A percentile compares a stretch with the other conserved stretches of the same genome.
These are phyloP conservation scores for Amphimedon queenslandica DNA, from an alignment of 37 sponge, comb jelly and placozoan species.

Conservation along the genomic window DNA sequence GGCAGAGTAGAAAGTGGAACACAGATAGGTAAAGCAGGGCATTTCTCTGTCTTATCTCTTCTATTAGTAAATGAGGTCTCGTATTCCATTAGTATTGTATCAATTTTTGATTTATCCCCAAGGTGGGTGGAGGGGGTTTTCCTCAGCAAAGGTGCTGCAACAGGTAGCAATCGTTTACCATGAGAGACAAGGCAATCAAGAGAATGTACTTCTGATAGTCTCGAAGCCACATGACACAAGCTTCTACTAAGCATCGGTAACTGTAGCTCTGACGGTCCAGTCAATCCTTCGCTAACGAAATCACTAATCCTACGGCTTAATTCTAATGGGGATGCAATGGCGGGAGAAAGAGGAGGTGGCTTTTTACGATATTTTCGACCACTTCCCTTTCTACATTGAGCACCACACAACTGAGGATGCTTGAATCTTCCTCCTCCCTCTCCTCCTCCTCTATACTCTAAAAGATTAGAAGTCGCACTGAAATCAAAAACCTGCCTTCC, in stretches of 20 bases:
- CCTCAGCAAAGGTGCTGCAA: slow-evolving; percentile 23
- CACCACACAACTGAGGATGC: slow-evolving; percentile 19
- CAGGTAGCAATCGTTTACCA: slow-evolving; percentile 28
- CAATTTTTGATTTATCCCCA: slow-evolving; percentile 22
- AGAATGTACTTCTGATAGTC: slow-evolving; percentile 34
- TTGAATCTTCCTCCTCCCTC: slow-evolving; percentile 28
- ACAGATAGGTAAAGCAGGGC: no score
- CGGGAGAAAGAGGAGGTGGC: neutral
- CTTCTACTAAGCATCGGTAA: slow-evolving; percentile 42
- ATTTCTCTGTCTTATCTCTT: neutral
- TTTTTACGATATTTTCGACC: slow-evolving; percentile 23
- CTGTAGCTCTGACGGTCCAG: slow-evolving; percentile 6
- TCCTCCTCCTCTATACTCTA: no score
- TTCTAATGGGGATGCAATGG: slow-evolving; percentile 27
- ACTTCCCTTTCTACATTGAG: neutral
- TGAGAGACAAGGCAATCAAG: slow-evolving; percentile 19
- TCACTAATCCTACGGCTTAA: slow-evolving; percentile 31
- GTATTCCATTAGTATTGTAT: slow-evolving; percentile 36
- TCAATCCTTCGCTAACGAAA: slow-evolving; percentile 19
- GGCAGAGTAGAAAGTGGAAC: no score
- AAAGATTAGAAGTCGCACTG: no score
- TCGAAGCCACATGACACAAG: slow-evolving; percentile 27
- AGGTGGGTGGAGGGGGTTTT: slow-evolving; percentile 40
- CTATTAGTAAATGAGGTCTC: neutral
- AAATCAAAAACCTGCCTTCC: no score